A percentile compares a stretch with the other conserved stretches of the same genome.
Conservation (phyloP, 2,113 vertebrate species). For the Amazona vittata region DNA sequence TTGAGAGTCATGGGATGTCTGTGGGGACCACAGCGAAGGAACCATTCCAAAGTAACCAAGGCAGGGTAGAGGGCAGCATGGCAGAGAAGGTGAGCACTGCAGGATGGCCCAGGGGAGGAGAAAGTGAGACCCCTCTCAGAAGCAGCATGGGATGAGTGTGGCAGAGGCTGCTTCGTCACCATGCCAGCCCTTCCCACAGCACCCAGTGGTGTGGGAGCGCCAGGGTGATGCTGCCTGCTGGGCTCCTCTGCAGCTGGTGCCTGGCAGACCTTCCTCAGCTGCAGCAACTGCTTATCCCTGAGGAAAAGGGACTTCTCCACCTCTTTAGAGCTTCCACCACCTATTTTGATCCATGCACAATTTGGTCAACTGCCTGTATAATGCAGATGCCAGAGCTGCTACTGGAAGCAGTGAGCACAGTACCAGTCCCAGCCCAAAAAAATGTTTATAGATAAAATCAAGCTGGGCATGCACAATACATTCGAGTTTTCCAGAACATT, state of each 20-base stretch:
- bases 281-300: no score
- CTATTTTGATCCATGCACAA: accelerated
- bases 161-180: neutral
- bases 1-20: neutral
- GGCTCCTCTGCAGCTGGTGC: neutral
- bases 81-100: neutral
- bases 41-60: no score
- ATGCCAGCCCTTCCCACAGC: neutral
- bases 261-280: neutral
- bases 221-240: neutral
- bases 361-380: accelerated
- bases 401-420: neutral
- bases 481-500: neutral
- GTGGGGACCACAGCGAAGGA: neutral
- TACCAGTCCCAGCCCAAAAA: neutral
- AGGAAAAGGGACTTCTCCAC: neutral
- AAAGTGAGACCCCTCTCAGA: accelerated
- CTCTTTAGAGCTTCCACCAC: neutral
- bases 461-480: neutral
- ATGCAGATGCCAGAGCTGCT: neutral
- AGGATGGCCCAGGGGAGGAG: neutral
- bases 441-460: neutral
- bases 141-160: neutral
- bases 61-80: neutral
- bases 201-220: neutral